Evolutionary conservation across 2,888 invertebrate species (phyloP).

Genomic region (Orchestes rusci): DNA sequence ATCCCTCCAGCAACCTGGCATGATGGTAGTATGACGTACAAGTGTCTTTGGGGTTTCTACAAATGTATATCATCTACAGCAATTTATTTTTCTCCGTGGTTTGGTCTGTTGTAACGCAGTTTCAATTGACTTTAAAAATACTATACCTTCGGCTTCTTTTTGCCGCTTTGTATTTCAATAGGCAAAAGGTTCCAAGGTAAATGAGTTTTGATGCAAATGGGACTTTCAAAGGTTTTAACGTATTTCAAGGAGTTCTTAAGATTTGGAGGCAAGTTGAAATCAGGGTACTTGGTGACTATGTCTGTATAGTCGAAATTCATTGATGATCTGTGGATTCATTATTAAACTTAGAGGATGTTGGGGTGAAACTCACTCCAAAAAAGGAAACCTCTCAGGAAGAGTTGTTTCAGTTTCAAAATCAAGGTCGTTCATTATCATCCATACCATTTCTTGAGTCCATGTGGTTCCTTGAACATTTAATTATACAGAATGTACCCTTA

Average conservation of each 20-base stretch:
- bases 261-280: conserved; percentile 32
- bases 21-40: conserved; percentile 64
- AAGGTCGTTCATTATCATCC: conserved; percentile 57
- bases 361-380: conserved; percentile 60
- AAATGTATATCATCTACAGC: conserved; percentile 38
- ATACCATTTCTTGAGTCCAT: conserved; percentile 71
- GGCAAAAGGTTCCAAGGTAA: conserved; percentile 57
- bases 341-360: too few relatives aligned
- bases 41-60: conserved; percentile 64
- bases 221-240: conserved; percentile 27
- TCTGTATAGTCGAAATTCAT: conserved; percentile 43
- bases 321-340: too few relatives aligned
- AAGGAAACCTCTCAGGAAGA: conserved; percentile 59
- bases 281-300: conserved; percentile 33
- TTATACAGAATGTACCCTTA: too few relatives aligned
- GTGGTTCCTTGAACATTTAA: conserved; percentile 61
- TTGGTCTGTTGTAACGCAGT: too few relatives aligned
- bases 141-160: conserved; percentile 39
- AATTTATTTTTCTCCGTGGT: too few relatives aligned
- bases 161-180: conserved; percentile 37
- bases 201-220: conserved; percentile 57
- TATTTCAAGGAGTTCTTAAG: conserved; percentile 33
- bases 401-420: conserved; percentile 51
- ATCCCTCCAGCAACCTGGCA: conserved; percentile 52
- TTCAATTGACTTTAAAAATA: not conserved